Percentiles rank a stretch among this genome's conserved stretches.
phyloP scores from a whole-genome alignment of 2,888 invertebrate species.

The Sceliomorpha sp. region DNA sequence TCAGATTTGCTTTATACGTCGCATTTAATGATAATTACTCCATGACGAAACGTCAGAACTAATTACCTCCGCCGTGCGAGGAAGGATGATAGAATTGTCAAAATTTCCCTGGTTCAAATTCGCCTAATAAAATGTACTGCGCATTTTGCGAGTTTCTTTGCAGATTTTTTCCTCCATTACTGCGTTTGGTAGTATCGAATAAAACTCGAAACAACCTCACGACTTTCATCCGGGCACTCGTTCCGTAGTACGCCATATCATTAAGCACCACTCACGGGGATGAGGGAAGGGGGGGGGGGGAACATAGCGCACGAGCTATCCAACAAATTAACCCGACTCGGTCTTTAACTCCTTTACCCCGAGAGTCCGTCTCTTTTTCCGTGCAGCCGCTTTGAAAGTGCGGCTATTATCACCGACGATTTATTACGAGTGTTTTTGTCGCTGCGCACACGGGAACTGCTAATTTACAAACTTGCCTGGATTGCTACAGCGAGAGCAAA shows the following conservation, averaged over 20 bases:
- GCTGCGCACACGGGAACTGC: slow-evolving; percentile 52
- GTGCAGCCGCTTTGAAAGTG: slow-evolving; percentile 10
- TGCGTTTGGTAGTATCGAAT: no score
- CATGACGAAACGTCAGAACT: no score
- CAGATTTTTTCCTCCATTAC: no score
- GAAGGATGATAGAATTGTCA: no score
- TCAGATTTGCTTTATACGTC: no score
- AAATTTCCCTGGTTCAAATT: no score
- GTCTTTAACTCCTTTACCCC: slow-evolving; percentile 14
- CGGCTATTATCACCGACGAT: slow-evolving; percentile 62
- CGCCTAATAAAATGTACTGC: no score
- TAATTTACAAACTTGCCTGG: slow-evolving; percentile 66
- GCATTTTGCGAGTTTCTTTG: no score
- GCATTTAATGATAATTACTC: no score
- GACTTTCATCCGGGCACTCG: background rate
- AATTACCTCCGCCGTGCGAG: no score
- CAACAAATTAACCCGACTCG: slow-evolving; percentile 5
- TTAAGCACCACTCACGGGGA: slow-evolving; percentile 1
- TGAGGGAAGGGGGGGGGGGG: background rate
- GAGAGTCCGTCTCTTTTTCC: slow-evolving; percentile 11
- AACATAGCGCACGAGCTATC: slow-evolving; percentile 25
- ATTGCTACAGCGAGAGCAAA: slow-evolving; percentile 36
- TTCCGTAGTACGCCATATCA: slow-evolving; percentile 11
- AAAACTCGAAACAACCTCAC: no score
- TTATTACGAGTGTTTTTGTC: slow-evolving; percentile 66